A percentile compares a stretch with the other conserved stretches of the same genome.
phyloP scores from a whole-genome alignment of 2,113 vertebrate genomes.

The Apeltes quadracus region DNA sequence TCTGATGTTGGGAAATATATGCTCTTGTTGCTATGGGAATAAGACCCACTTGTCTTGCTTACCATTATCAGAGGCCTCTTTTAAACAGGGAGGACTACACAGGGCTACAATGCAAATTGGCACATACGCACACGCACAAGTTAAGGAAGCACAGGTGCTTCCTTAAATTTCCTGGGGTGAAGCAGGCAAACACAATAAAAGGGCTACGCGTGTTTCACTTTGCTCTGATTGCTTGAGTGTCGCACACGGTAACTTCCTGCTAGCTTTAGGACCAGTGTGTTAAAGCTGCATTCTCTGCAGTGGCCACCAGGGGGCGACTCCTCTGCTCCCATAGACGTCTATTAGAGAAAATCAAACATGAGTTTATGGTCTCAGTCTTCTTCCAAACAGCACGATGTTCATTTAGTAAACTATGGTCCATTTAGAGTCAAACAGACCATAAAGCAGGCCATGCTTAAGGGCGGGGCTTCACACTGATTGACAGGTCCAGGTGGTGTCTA shows the following conservation, averaged over 20 bases:
- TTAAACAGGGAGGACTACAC: conserved; percentile 50
- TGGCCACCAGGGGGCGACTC: background rate
- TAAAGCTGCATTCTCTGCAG: background rate
- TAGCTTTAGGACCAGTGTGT: too few species aligned
- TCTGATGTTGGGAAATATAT: conserved; percentile 72
- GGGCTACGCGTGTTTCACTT: conserved; percentile 23
- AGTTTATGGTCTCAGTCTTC: too few species aligned
- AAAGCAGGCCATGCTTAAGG: too few species aligned
- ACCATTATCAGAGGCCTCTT: conserved; percentile 63
- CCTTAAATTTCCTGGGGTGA: conserved; percentile 10
- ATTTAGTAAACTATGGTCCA: too few species aligned
- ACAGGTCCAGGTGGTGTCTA: background rate
- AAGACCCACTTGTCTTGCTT: conserved; percentile 70
- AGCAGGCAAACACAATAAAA: conserved; percentile 15
- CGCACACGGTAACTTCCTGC: background rate
- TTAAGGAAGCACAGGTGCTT: conserved; percentile 11
- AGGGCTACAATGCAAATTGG: conserved; percentile 30
- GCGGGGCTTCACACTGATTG: background rate
- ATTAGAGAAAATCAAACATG: background rate
- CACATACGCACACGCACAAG: conserved; percentile 11
- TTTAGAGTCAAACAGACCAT: too few species aligned
- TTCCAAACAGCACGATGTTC: too few species aligned
- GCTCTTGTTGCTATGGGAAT: conserved; percentile 79
- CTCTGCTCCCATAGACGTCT: background rate
- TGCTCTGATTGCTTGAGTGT: conserved; percentile 20